Conservation (phyloP, 2,113 vertebrate species). For the Epinephelus cyanopodus region DNA sequence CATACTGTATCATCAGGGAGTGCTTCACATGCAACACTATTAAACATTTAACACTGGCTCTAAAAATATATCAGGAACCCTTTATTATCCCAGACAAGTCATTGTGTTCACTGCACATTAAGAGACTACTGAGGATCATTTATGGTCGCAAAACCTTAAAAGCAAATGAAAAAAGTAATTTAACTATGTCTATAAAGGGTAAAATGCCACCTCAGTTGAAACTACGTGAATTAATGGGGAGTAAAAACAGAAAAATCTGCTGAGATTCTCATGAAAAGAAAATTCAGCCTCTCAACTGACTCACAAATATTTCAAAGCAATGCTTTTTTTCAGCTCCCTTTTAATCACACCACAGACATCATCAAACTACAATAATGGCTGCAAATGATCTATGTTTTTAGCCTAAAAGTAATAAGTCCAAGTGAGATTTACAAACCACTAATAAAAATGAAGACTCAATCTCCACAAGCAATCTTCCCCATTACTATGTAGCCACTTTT, state of each 20-base stretch:
- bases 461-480: not conserved
- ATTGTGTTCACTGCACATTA: not conserved
- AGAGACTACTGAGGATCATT: not conserved
- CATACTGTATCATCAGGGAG: not conserved
- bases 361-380: not conserved
- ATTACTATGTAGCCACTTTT: not conserved
- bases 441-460: not conserved
- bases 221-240: not conserved
- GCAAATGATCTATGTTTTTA: not conserved
- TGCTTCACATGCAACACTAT: not conserved
- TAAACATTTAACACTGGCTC: conserved; percentile 23
- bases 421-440: not conserved
- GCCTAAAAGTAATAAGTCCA: not conserved
- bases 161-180: not conserved
- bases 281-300: not conserved
- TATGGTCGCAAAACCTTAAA: not conserved
- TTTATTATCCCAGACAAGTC: not conserved
- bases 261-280: not conserved
- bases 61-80: conserved; percentile 8
- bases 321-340: not conserved
- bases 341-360: not conserved
- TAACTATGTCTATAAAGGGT: not conserved
- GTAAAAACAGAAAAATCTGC: not conserved
- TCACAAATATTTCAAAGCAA: not conserved
- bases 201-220: not conserved